A percentile compares a stretch with the other conserved stretches of the same genome.
Conservation (phyloP, 2,888 invertebrate species). For the Cephonodes hylas region DNA sequence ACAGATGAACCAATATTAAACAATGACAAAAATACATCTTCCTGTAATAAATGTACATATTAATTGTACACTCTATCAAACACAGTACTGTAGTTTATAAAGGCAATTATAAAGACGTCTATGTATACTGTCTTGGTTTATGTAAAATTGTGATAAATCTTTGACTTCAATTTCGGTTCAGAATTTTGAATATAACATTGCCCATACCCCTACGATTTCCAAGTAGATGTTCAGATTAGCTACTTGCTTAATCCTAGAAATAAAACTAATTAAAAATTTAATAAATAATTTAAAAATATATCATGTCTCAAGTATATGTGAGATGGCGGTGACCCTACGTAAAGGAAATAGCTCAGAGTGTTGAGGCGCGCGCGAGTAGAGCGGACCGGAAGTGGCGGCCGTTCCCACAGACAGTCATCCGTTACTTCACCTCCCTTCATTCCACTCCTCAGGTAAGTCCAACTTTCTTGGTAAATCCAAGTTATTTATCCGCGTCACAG, state of each 20-base stretch:
- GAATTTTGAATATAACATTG: too few species aligned
- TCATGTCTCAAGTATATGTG: neutral
- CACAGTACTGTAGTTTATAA: too few species aligned
- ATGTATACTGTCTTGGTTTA: too few species aligned
- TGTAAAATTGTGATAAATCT: too few species aligned
- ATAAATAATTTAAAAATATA: neutral
- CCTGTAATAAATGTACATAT: too few species aligned
- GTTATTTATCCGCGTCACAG: slow-evolving; percentile 8
- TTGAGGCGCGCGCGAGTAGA: slow-evolving; percentile 57
- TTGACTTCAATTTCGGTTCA: too few species aligned
- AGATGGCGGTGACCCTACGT: slow-evolving; percentile 60
- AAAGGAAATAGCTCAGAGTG: slow-evolving; percentile 77
- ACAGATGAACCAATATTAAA: neutral
- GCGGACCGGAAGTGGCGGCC: slow-evolving; percentile 75
- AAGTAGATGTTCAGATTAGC: too few species aligned
- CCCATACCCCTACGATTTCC: too few species aligned
- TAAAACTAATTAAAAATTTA: neutral
- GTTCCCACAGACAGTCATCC: slow-evolving; percentile 80
- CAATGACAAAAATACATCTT: neutral
- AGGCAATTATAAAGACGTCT: too few species aligned
- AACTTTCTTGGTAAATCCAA: slow-evolving; percentile 34
- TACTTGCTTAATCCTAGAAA: too few species aligned
- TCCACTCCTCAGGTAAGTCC: slow-evolving; percentile 23
- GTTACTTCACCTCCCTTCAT: slow-evolving; percentile 69
- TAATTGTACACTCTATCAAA: too few species aligned